Evolutionary conservation across 1,140 invertebrate genomes (phyloP), one percentile per base, ranked within the genome.

Genomic region (Meteorus sp.): DNA sequence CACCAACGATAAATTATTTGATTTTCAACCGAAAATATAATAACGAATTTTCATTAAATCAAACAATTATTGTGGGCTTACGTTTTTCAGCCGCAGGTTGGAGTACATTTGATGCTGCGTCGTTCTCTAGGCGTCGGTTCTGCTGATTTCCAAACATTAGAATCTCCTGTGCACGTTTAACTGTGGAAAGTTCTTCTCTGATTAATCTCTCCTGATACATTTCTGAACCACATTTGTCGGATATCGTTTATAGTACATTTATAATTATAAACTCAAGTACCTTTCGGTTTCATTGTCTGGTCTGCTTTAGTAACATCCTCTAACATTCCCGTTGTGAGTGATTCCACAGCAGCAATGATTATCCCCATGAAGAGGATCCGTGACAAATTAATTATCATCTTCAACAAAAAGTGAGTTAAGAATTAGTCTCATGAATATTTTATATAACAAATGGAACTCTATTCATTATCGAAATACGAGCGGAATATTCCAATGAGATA

Each of bases 91-190:
- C 44, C 5, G 52, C 60, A 1, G 72, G 66, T 4, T 54, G 45
- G 25, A 68, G 62, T 7, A 65, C 61, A 20, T 61, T 51, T 43
- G 53, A 57, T 2, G 48, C 57, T 4, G 63, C 52, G 25, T 55
- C 33, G 33, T 66, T 69, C 8, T 71, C 66, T 3, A 64, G 57
- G 11, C 66, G 66, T 25, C 68, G 70, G 62, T 78, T 80, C 45
- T 80, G 79, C 53, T 81, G 79, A 54, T 80, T 80, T 1, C 78
- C 78, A 31, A 80, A 80, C 74, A 80, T 79, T 39, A 80, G 59
- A 23, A 74, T 66, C 59, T 81, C 79, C 63, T 81, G 76, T 1
- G 77, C 68, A 53, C 76, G 71, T 67, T 81, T 80, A 2, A 68
- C 79, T 79, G 48, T 22, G 37, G 37, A 19, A 2, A n/a, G 0